Base-by-base conservation (phyloP, 2,888 invertebrate genomes). In the Calephelis perditalis region DNA sequence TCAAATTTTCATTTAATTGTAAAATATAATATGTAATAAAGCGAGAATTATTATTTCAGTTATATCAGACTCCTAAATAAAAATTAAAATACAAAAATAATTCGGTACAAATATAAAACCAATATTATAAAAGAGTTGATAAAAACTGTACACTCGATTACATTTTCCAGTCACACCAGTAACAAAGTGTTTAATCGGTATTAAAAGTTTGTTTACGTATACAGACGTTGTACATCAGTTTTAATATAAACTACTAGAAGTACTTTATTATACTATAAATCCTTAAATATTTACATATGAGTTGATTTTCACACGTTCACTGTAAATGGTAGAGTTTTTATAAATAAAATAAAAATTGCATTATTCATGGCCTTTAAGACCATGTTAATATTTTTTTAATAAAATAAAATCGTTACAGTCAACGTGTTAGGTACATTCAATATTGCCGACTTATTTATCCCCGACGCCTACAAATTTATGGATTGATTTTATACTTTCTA, bases 201-300 rank as follows among this genome's bases (percentile, higher is more conserved):
- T 75, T 73, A 67, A 77, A 75, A 78, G 79, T 78, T 77, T 76
- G 79, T 80, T 79, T 72, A 86, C 89, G 88, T 89, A 89, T 89
- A 89, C 88, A 84, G 81, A 85, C 84, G 81, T 89, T 90, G 89
- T 90, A 90, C 89, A 89, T 87, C 86, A 86, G 87, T 87, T 87
- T 82, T 77, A 78, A 76, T 78, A 82, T 70, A 74, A 80, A 79
- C 71, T 75, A 70, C 49, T 26, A 40, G 26, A 35, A 52, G 26
- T 52, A 52, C 49, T 52, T 52, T 35, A 15, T 11, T 52, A 52
- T 35, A 47, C 12, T 47, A 52, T 52, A 71, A 75, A 81, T 78
- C 71, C 65, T 70, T 75, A 78, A 77, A 72, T 84, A 84, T 84
- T 75, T 84, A 52, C 52, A 52, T 15, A 49, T 35, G 35, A 52